Base-by-base conservation (phyloP, 37 sponge, comb jelly and placozoan genomes). In the Chondrilla cf. caribensis region DNA sequence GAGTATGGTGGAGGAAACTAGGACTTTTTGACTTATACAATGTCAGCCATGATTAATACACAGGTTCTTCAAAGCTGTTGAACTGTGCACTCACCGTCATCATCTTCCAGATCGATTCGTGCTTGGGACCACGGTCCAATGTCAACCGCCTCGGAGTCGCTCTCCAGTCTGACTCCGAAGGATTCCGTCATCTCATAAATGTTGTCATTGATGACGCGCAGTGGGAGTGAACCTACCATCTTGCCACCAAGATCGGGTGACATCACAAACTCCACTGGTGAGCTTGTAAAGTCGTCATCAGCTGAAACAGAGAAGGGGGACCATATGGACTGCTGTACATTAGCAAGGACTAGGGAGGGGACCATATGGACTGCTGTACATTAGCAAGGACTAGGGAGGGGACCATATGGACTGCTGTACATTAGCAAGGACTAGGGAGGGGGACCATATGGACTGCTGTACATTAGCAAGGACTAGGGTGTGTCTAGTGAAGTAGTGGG, bases 51-150 rank as follows among this genome's bases (percentile, higher is more conserved):
- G n/a, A n/a, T n/a, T n/a, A n/a, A n/a, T n/a, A n/a, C n/a, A n/a
- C n/a, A n/a, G n/a, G n/a, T n/a, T n/a, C n/a, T n/a, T n/a, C n/a
- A n/a, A n/a, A n/a, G n/a, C n/a, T n/a, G n/a, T n/a, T n/a, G n/a
- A n/a, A n/a, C n/a, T 47, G 9, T 47, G 6, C 25, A 40, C 76
- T 40, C 42, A 73, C 76, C 3, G 2, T 73, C 76, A 42, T 73
- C 76, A 73, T 73, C 76, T 15, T n/a, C 40, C 18, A 73, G 36
- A 43, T 73, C 76, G 42, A 73, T 43, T 40, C 76, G 19, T 17
- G 43, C 24, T 4, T 21, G 18, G 6, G 41, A n/a, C 24, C 36
- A 18, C 22, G 76, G 43, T 1, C 5, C 76, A 8, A 73, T 37
- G 2, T 19, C 40, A 2, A 73, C 76, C 0, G 76, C 76, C 31